Percentiles rank a stretch among this genome's conserved stretches.
phyloP scores from a whole-genome alignment of 2,113 vertebrate genomes.

The Rhegmatorhina hoffmannsi region DNA sequence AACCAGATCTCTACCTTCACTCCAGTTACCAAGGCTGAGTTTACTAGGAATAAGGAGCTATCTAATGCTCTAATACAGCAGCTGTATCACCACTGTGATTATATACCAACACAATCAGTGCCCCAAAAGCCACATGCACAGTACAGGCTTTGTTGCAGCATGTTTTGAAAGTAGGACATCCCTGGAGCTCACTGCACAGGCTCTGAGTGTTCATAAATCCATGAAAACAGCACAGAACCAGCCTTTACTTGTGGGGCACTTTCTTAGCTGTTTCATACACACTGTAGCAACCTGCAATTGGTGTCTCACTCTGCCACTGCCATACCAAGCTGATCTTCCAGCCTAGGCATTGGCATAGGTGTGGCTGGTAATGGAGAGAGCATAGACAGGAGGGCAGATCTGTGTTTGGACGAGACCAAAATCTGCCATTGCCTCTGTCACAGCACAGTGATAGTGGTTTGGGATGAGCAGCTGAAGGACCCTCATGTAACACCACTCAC shows the following conservation, averaged over 20 bases:
- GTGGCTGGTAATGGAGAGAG: background rate
- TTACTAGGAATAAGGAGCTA: background rate
- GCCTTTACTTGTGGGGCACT: background rate
- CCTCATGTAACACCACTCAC: background rate
- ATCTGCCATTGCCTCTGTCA: background rate
- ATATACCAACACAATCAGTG: background rate
- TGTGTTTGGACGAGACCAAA: background rate
- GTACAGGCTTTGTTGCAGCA: background rate
- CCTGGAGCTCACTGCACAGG: background rate
- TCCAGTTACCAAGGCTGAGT: background rate
- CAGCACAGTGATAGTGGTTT: background rate
- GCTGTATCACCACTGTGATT: background rate
- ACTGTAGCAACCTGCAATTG: background rate
- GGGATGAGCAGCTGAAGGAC: background rate
- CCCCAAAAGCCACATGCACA: background rate
- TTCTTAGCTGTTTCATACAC: background rate
- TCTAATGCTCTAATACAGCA: background rate
- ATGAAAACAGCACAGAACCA: background rate
- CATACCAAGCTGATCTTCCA: background rate
- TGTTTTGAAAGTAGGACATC: background rate
- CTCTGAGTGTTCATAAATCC: background rate
- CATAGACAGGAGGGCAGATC: background rate
- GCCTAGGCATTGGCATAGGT: background rate
- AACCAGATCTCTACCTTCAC: background rate
- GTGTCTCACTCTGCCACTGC: background rate